phyloP scores from a whole-genome alignment of 2,113 vertebrate genomes.

The Phodopus roborovskii region DNA sequence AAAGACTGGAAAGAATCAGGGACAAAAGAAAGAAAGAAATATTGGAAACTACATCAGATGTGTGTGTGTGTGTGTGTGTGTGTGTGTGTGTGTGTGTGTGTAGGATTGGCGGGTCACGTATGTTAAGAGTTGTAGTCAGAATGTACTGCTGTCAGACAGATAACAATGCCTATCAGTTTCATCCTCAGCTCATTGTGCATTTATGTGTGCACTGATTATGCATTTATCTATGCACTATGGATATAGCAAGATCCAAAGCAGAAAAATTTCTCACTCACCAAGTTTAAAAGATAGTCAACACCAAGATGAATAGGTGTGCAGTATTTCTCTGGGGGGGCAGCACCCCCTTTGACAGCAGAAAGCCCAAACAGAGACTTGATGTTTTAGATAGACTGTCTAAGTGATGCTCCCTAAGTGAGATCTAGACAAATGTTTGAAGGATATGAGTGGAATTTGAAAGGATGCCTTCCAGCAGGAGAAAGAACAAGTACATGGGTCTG shows the following conservation, averaged over 20 bases:
- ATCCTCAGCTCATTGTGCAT: neutral
- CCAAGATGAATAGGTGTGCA: neutral
- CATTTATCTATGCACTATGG: neutral
- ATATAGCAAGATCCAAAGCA: neutral
- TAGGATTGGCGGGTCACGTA: neutral
- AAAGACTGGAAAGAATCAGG: neutral
- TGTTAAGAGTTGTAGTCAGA: neutral
- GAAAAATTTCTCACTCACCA: neutral
- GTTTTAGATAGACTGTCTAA: neutral
- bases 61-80: neutral
- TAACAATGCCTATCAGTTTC: neutral
- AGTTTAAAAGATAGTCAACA: neutral
- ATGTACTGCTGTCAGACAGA: neutral
- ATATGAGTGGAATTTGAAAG: neutral
- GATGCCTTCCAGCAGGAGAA: neutral
- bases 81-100: neutral
- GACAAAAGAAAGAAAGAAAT: neutral
- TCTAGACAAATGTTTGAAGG: neutral
- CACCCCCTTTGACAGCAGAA: neutral
- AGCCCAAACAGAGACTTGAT: neutral
- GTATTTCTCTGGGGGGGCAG: neutral
- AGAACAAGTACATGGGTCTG: neutral
- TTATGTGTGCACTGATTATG: neutral
- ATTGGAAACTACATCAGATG: neutral
- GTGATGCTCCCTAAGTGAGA: neutral